Base-by-base conservation (phyloP, 2,888 invertebrate species). In the Mesoligia furuncula region DNA sequence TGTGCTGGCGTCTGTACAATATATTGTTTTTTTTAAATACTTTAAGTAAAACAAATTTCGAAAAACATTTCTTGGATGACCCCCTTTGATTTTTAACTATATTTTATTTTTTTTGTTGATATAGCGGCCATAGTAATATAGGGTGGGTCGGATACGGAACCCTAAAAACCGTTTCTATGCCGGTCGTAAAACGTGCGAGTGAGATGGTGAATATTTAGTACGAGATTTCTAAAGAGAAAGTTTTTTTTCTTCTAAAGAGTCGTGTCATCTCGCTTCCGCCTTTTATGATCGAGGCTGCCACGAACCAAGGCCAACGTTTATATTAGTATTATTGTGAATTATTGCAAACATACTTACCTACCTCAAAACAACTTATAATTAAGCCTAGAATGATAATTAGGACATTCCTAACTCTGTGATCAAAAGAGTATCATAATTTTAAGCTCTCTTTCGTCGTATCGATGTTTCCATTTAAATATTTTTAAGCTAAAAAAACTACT, bases 321-420 rank as follows among this genome's bases (percentile, higher is more conserved):
- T 45, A 2, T 45, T 17, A 17, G 8, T 5, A 1, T 11, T 39
- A 48, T 48, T n/a, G n/a, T 54, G 9, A 36, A 31, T 51, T 17
- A 9, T 17, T n/a, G 6, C 36, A 31, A 45, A 15, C 20, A 27
- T 66, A 31, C 24, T 54, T 24, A 24, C 42, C 9, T 42, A 42
- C 13, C 15, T 68, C 48, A 51, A 36, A 54, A 54, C 9, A 17
- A n/a, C 2, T 45, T 20, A 57, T n/a, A 75, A n/a, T 27, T 51
- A 42, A 62, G 48, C 17, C 0, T 61, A 36, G 3, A 17, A 36
- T 4, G 1, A 11, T 36, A 24, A 11, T 61, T 73, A 5, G 5
- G n/a, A 24, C 17, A 57, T 75, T 57, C 27, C 45, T 39, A 45
- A 13, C 8, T 39, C 66, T 66, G 59, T 77, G 66, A 77, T 77